Conservation (phyloP, 2,888 invertebrate genomes). For the Cheiracanthium punctorium region DNA sequence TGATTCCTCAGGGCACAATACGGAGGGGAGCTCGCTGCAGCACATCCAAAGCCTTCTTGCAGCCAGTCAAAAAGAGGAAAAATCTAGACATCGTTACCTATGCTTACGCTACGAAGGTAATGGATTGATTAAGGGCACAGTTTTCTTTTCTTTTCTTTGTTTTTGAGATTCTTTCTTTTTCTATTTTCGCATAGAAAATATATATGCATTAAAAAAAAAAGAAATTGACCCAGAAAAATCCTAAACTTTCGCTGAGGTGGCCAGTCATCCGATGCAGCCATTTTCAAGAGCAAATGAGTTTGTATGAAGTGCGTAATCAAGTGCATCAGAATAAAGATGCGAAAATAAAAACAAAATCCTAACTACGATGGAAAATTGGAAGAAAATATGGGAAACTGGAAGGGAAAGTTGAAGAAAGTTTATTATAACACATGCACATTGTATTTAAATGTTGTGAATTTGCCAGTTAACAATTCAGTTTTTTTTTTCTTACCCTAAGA, state of each 20-base stretch:
- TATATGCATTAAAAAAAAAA: not conserved
- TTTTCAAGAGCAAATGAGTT: not conserved
- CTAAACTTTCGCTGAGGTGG: not conserved
- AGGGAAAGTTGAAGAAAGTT: no score
- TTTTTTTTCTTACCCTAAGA: no score
- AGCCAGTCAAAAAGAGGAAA: constrained; percentile 86
- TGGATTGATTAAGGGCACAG: not conserved
- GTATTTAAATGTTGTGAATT: no score
- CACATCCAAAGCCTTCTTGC: constrained; percentile 89
- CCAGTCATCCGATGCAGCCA: not conserved
- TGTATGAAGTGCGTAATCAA: no score
- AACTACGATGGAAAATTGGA: no score
- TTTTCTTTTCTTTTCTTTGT: not conserved
- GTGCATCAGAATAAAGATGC: no score
- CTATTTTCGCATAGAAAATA: no score
- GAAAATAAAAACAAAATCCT: no score
- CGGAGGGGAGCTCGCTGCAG: constrained; percentile 91
- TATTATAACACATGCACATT: no score
- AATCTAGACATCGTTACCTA: constrained; percentile 91
- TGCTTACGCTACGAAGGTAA: constrained; percentile 85
- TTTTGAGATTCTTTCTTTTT: no score
- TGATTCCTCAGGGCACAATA: constrained; percentile 92
- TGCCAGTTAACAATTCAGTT: no score
- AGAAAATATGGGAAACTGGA: no score
- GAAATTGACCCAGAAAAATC: not conserved